Evolutionary conservation across 2,888 invertebrate genomes (phyloP), one percentile per base, ranked within the genome.

Genomic region (Apotomis turbidana): DNA sequence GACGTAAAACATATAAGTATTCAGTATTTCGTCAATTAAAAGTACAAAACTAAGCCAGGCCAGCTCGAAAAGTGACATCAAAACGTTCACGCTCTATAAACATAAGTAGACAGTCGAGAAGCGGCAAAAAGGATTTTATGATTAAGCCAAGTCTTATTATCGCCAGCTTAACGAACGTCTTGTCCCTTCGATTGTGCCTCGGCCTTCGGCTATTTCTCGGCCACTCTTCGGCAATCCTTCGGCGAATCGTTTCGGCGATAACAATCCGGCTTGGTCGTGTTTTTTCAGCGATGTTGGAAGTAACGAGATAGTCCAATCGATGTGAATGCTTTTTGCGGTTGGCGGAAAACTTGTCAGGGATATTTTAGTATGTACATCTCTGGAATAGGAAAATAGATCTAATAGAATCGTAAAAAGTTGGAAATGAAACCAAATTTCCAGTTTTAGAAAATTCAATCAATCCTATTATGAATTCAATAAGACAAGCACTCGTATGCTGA

Each of bases 91-190:
- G 62, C 52, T 60, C 15, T 46, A 61, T 55, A 70, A 57, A 57
- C 15, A 38, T 63, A 71, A 74, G 66, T 58, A 71, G 68, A 67
- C 68, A 55, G 13, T 44, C 54, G 59, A 59, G 71, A 68, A 38
- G 70, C 52, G 55, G 38, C 67, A 52, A 59, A 68, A 67, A 63
- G 67, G 74, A 68, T 70, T 70, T 70, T 70, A 66, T 70, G 55
- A 69, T 74, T 74, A 74, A 71, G 63, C 68, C 58, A 58, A 63
- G 46, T 71, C 74, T 71, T 74, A 74, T 74, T 71, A 69, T 71
- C 60, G 63, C 52, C 62, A 55, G 38, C 68, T 59, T 70, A 71
- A 71, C 67, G 67, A 71, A 68, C n/a, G 74, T n/a, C 62, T 63
- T 62, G 54, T 70, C 64, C 69, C 59, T 36, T 52, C 61, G 57